These are phyloP conservation scores for Sandelia bainsii DNA, from an alignment of 2,797 vertebrate genomes.

Conservation along the genomic window DNA sequence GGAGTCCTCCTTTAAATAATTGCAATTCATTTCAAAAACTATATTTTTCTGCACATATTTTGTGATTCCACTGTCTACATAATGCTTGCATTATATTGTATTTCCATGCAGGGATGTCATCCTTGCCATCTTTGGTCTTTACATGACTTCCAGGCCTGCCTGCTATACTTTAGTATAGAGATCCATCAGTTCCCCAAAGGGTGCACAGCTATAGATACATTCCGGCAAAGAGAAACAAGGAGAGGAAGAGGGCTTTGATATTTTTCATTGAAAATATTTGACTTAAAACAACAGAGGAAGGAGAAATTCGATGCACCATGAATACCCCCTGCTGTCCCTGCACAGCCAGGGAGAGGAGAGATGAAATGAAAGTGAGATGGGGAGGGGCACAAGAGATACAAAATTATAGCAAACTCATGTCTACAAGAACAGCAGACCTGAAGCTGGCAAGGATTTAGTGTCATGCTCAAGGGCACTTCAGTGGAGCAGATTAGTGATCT, in stretches of 20 bases:
- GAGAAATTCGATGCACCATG: constrained; percentile 18
- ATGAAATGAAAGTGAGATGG: constrained; percentile 48
- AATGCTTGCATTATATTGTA: neutral
- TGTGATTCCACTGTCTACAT: neutral
- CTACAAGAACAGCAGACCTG: constrained; percentile 7
- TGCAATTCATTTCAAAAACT: too few relatives aligned
- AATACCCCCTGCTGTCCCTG: constrained; percentile 53
- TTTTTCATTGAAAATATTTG: constrained; percentile 48
- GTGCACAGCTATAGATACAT: constrained; percentile 8
- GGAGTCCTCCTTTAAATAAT: too few relatives aligned
- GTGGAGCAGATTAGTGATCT: constrained; percentile 23
- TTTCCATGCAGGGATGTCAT: constrained; percentile 31
- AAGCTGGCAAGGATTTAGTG: constrained; percentile 17
- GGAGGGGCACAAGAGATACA: constrained; percentile 13
- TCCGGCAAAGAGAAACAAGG: constrained; percentile 17
- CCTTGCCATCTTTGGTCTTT: constrained; percentile 21
- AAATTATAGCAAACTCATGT: constrained; percentile 10
- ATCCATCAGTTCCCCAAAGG: constrained; percentile 34
- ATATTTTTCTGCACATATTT: too few relatives aligned
- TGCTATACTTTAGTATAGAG: neutral
- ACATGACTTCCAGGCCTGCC: neutral
- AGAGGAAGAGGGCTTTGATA: constrained; percentile 43
- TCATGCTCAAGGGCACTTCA: constrained; percentile 44
- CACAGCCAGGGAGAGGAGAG: constrained; percentile 43
- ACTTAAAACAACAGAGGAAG: constrained; percentile 29